A percentile compares a stretch with the other conserved stretches of the same genome.
Conservation (phyloP, 2,113 vertebrate species). For the Xenopus tropicalis region DNA sequence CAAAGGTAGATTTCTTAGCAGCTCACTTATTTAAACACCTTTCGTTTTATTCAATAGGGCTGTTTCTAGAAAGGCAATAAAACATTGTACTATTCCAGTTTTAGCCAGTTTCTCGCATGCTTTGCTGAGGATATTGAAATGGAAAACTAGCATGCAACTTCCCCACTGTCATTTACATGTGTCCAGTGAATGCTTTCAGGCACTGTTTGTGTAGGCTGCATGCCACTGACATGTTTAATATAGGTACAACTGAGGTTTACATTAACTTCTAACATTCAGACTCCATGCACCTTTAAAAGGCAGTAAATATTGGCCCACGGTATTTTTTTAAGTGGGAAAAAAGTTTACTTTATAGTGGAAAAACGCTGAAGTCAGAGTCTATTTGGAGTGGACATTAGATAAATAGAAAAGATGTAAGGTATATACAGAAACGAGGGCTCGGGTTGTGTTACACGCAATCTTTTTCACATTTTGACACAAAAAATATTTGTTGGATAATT, state of each 20-base stretch:
- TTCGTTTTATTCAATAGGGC: constrained; percentile 51
- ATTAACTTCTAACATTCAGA: constrained; percentile 47
- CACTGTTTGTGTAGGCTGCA: constrained; percentile 50
- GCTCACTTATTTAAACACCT: constrained; percentile 36
- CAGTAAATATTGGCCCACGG: constrained; percentile 27
- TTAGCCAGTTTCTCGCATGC: constrained; percentile 53
- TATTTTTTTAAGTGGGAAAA: neutral
- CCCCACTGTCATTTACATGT: constrained; percentile 48
- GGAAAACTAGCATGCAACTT: constrained; percentile 40
- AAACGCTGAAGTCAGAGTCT: too few relatives aligned
- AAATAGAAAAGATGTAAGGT: too few relatives aligned
- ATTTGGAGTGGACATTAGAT: too few relatives aligned
- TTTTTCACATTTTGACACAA: too few relatives aligned
- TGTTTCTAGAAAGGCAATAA: constrained; percentile 54
- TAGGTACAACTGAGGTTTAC: constrained; percentile 38
- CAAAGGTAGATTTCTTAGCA: constrained; percentile 53
- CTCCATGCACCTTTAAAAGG: constrained; percentile 25
- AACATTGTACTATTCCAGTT: constrained; percentile 48
- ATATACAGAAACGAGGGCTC: too few relatives aligned
- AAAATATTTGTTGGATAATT: too few relatives aligned
- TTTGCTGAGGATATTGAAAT: constrained; percentile 53
- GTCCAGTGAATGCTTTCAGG: constrained; percentile 45
- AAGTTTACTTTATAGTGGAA: constrained; percentile 23
- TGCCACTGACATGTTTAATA: constrained; percentile 38
- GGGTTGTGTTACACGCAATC: too few relatives aligned